phyloP scores from a whole-genome alignment of 2,797 vertebrate species.

The Lepus oiostolus region DNA sequence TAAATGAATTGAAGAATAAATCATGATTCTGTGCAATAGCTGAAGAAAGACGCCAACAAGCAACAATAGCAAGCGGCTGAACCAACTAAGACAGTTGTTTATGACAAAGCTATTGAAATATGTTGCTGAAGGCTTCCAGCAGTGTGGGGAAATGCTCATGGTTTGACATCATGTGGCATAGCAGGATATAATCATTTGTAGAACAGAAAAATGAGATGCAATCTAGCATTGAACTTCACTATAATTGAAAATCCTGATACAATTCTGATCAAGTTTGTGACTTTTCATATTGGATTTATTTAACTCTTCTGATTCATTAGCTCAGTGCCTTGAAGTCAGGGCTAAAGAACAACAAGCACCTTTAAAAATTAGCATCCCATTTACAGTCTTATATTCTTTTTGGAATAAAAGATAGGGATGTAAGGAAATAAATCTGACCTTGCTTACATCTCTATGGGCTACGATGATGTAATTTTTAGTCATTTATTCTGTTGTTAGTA shows the following conservation, averaged over 20 bases:
- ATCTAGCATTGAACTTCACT: neutral
- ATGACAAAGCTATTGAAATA: neutral
- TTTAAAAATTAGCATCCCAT: neutral
- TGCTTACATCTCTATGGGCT: neutral
- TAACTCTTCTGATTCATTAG: neutral
- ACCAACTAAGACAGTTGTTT: neutral
- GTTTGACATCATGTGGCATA: neutral
- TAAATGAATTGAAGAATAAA: neutral
- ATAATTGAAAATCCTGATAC: neutral
- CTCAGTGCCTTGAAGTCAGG: neutral
- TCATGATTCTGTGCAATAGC: neutral
- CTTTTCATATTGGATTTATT: slow-evolving; percentile 26
- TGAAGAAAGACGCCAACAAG: neutral
- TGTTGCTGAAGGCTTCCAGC: neutral
- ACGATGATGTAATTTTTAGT: neutral
- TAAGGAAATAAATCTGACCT: neutral
- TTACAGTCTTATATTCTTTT: neutral
- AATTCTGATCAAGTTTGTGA: neutral
- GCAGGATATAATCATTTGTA: neutral
- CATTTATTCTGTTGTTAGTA: neutral
- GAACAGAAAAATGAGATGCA: neutral
- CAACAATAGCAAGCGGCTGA: neutral
- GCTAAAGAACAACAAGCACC: neutral
- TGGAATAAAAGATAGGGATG: neutral
- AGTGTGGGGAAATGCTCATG: neutral